Conservation (phyloP, 2,113 vertebrate genomes). For the Aspiorhynchus laticeps region DNA sequence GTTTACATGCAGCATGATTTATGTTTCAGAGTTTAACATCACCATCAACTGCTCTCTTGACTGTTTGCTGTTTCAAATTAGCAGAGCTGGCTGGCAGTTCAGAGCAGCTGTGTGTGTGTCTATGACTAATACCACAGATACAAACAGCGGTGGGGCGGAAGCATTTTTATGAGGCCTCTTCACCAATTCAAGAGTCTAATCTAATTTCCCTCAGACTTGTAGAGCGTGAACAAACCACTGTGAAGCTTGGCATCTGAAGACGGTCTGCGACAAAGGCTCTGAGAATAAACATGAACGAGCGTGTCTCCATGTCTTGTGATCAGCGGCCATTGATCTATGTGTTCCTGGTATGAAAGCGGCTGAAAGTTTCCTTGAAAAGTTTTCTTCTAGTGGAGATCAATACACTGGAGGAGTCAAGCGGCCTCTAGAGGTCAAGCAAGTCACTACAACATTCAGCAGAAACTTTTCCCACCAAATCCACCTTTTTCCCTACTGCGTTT, state of each 20-base stretch:
- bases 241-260: constrained; percentile 45
- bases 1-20: constrained; percentile 34
- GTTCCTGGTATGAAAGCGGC: constrained; percentile 39
- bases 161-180: constrained; percentile 51
- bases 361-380: constrained; percentile 31
- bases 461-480: not conserved
- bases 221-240: constrained; percentile 51
- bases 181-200: constrained; percentile 57
- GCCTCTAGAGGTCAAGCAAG: constrained; percentile 50
- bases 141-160: constrained; percentile 39
- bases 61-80: constrained; percentile 44
- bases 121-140: constrained; percentile 52
- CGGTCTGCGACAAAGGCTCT: constrained; percentile 36
- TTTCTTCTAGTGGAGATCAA: constrained; percentile 18
- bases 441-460: not conserved
- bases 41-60: constrained; percentile 48
- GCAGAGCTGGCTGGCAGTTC: constrained; percentile 34
- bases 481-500: not conserved
- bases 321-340: constrained; percentile 40
- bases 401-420: constrained; percentile 30
- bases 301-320: constrained; percentile 34
- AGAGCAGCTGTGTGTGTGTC: constrained; percentile 49
- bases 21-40: constrained; percentile 47
- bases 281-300: constrained; percentile 34
- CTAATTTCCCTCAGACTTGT: constrained; percentile 54